Evolutionary conservation across 2,888 invertebrate species (phyloP), one percentile per base, ranked within the genome.

Genomic region (Sinhomidia bicolor): DNA sequence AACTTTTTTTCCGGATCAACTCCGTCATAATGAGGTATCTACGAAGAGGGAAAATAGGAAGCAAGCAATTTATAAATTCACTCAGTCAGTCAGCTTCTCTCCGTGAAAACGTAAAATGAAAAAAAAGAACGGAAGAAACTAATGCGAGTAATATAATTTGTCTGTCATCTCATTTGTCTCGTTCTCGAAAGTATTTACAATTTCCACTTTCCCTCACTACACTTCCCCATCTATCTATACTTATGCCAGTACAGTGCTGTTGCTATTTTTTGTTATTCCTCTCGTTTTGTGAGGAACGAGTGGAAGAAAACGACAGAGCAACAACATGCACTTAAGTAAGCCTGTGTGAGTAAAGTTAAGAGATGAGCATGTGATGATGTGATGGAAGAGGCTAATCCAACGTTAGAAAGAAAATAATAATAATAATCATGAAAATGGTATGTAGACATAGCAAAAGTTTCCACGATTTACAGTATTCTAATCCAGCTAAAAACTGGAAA

Each of bases 121-220:
- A 20, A 68, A 3, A 26, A 41, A 74, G 74, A 74, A 26, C 74
- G 74, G 74, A 74, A 47, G 74, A 74, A 44, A 74, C 74, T 74
- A 74, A 74, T 74, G 74, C 47, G 44, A 74, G 74, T 44, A 74
- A 74, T 74, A 47, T 74, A 74, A 74, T 74, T 74, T 74, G 74
- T 47, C 74, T 74, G 74, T 74, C 74, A 74, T 47, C 74, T 74
- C 74, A 74, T 74, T 74, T 74, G 74, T 74, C 74, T 74, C 44
- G 47, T 74, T 47, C 74, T 74, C 17, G 14, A 74, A 74, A 74
- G 47, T 47, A 74, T 74, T 74, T 47, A 74, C 74, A 74, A 74
- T 44, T 74, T 74, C 74, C 47, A 74, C 71, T 71, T 71, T 71
- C 71, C 71, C 71, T 71, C 44, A 20, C 14, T 68, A 20, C 36